These are phyloP conservation scores for Mya arenaria DNA, from an alignment of 1,140 invertebrate genomes.

Conservation along the genomic window DNA sequence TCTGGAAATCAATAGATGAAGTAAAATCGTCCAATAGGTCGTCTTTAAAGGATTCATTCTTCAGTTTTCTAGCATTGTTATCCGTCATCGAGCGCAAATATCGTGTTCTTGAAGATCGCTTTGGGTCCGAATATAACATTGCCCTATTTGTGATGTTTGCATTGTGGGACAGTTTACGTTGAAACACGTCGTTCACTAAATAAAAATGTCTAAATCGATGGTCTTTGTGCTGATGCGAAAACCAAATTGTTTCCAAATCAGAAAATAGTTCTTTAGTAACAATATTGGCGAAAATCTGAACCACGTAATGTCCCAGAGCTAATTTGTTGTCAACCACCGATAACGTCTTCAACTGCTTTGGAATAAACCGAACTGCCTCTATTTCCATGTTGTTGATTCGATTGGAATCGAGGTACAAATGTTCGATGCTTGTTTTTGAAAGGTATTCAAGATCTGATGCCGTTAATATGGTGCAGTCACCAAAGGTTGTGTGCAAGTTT, in stretches of 20 bases:
- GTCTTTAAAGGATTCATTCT: background rate
- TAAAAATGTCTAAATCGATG: no score
- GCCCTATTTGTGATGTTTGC: no score
- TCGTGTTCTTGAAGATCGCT: background rate
- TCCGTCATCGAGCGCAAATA: no score
- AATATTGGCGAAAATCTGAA: background rate
- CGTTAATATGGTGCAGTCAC: background rate
- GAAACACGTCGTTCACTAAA: no score
- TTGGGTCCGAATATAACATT: no score
- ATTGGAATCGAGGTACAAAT: background rate
- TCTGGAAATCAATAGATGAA: no score
- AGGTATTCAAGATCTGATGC: background rate
- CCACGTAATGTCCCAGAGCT: background rate
- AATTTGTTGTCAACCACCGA: background rate
- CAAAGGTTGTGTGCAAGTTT: slow-evolving; percentile 16
- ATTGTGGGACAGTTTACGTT: no score
- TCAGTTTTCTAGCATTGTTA: background rate
- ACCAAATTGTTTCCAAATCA: background rate
- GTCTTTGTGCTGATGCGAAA: no score
- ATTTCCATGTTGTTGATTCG: background rate
- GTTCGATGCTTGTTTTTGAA: background rate
- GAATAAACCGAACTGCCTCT: background rate
- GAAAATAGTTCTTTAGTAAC: background rate
- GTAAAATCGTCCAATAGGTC: background rate
- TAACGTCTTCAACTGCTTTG: background rate